These are phyloP conservation scores for Monoplex corrugatus DNA, from an alignment of 2,888 invertebrate species.

Conservation along the genomic window DNA sequence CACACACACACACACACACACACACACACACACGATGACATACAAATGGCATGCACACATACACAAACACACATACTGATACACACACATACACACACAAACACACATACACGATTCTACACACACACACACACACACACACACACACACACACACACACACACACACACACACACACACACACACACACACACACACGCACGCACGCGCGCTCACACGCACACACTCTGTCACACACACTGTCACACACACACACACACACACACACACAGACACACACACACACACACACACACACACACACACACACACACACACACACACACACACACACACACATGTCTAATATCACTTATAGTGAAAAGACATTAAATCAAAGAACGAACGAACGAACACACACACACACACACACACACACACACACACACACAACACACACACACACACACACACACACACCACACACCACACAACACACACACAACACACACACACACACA, in stretches of 20 bases:
- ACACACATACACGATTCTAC: not conserved
- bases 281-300: not conserved
- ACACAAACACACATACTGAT: not conserved
- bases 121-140: not conserved
- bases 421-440: too few relatives aligned
- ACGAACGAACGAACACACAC: too few relatives aligned
- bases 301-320: conserved; percentile 26
- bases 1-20: not conserved
- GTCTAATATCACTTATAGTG: not conserved
- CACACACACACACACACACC: not conserved
- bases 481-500: too few relatives aligned
- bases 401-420: too few relatives aligned
- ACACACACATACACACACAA: not conserved
- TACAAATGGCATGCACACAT: too few relatives aligned
- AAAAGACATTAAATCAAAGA: too few relatives aligned
- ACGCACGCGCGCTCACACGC: not conserved
- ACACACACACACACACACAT: not conserved
- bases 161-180: not conserved
- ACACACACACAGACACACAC: not conserved
- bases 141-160: not conserved
- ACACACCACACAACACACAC: not conserved
- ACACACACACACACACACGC: not conserved
- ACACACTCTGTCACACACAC: not conserved
- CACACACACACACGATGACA: not conserved
- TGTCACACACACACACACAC: conserved; percentile 8